Conservation (phyloP, 1,140 invertebrate species). For the Rhopalosiphum padi region DNA sequence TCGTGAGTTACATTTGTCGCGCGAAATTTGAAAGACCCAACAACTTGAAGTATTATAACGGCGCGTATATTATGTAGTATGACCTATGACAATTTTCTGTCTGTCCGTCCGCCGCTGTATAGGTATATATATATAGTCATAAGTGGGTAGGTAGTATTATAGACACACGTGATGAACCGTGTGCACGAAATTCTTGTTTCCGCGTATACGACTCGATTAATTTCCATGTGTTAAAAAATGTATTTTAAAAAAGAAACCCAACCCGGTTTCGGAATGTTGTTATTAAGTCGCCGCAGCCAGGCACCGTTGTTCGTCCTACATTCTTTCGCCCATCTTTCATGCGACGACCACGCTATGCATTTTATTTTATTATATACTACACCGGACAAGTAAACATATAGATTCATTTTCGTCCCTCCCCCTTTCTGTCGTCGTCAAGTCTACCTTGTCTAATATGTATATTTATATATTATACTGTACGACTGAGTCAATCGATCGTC, state of each 20-base stretch:
- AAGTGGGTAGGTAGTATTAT: background rate
- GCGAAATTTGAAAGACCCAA: background rate
- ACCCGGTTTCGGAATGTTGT: slow-evolving; percentile 57
- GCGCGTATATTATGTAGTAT: background rate
- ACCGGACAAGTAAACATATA: slow-evolving; percentile 21
- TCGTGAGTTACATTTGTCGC: background rate
- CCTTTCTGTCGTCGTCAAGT: background rate
- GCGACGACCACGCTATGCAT: slow-evolving; percentile 2
- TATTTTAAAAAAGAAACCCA: slow-evolving; percentile 28
- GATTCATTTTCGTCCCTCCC: background rate
- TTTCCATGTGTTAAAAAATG: slow-evolving; percentile 43
- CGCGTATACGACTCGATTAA: slow-evolving; percentile 1
- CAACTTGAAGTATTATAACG: background rate
- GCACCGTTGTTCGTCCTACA: slow-evolving; percentile 58
- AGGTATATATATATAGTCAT: background rate
- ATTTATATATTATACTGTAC: background rate
- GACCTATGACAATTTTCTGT: slow-evolving; percentile 32
- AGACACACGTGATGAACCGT: background rate
- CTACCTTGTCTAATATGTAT: slow-evolving; percentile 11
- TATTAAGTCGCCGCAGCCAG: slow-evolving; percentile 34
- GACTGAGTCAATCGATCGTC: background rate
- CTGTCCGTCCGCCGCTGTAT: background rate
- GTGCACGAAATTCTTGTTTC: slow-evolving; percentile 23
- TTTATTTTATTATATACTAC: slow-evolving; percentile 27
- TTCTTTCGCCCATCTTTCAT: slow-evolving; percentile 56